Percentiles rank a stretch among this genome's conserved stretches.
phyloP scores from a whole-genome alignment of 23 tunicate species.

The Styela clava region DNA sequence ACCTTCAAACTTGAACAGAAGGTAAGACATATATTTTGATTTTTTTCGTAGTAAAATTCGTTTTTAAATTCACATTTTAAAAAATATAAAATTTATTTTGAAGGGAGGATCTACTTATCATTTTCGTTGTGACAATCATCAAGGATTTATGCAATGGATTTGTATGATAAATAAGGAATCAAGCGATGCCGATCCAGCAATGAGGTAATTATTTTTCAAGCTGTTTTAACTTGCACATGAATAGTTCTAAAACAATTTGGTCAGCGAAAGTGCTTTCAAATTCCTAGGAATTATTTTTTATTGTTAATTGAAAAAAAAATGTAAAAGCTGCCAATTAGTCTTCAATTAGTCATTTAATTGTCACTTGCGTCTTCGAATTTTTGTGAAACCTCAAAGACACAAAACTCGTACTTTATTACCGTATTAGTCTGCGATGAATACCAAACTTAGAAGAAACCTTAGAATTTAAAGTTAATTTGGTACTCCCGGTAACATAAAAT shows the following conservation, averaged over 20 bases:
- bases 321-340: not conserved
- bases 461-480: too few species aligned
- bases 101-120: constrained; percentile 9
- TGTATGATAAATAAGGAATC: constrained; percentile 21
- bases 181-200: not conserved
- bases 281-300: too few species aligned
- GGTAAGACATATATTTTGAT: not conserved
- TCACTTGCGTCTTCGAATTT: not conserved
- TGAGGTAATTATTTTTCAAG: constrained; percentile 16
- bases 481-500: too few species aligned
- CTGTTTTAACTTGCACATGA: too few species aligned
- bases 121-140: constrained; percentile 34
- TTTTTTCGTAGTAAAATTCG: not conserved
- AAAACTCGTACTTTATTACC: too few species aligned
- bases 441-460: too few species aligned
- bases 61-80: not conserved
- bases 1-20: constrained; percentile 31
- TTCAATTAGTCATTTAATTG: not conserved
- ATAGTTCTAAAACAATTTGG: too few species aligned
- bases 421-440: too few species aligned
- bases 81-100: not conserved
- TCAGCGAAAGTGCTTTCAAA: too few species aligned
- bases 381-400: too few species aligned
- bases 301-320: too few species aligned
- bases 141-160: constrained; percentile 21